Evolutionary conservation across 2,113 vertebrate genomes (phyloP).

Genomic region (Anguilla japonica): DNA sequence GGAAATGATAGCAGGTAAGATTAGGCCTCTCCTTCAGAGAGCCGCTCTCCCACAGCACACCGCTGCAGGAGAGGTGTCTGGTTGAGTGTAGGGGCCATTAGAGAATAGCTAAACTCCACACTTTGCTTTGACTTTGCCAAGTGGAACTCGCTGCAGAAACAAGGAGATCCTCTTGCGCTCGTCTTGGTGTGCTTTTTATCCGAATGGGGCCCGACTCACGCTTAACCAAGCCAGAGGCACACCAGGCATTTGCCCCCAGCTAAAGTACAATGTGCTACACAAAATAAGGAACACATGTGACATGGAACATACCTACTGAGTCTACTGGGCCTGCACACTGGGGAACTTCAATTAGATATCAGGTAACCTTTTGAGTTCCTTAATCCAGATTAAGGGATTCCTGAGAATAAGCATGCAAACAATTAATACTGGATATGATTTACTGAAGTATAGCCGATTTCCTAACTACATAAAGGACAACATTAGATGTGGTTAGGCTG

Average conservation of each 20-base stretch:
- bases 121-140: slow-evolving; percentile 65
- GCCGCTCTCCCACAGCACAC: slow-evolving; percentile 37
- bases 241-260: background rate
- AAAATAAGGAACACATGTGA: background rate
- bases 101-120: slow-evolving; percentile 49
- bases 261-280: background rate
- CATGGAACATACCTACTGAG: background rate
- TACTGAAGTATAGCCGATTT: background rate
- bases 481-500: background rate
- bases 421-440: background rate
- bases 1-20: slow-evolving; percentile 76
- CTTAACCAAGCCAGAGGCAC: background rate
- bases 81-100: slow-evolving; percentile 50
- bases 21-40: slow-evolving; percentile 64
- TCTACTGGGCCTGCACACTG: background rate
- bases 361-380: background rate
- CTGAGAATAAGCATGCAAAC: background rate
- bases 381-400: background rate
- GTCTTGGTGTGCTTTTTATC: background rate
- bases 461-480: background rate
- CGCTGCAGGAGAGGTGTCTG: slow-evolving; percentile 47
- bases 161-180: slow-evolving; percentile 1
- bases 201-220: background rate
- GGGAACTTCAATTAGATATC: background rate
- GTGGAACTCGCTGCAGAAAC: slow-evolving; percentile 34